Evolutionary conservation across 2,888 invertebrate genomes (phyloP).

Genomic region (Conchocele bisecta): DNA sequence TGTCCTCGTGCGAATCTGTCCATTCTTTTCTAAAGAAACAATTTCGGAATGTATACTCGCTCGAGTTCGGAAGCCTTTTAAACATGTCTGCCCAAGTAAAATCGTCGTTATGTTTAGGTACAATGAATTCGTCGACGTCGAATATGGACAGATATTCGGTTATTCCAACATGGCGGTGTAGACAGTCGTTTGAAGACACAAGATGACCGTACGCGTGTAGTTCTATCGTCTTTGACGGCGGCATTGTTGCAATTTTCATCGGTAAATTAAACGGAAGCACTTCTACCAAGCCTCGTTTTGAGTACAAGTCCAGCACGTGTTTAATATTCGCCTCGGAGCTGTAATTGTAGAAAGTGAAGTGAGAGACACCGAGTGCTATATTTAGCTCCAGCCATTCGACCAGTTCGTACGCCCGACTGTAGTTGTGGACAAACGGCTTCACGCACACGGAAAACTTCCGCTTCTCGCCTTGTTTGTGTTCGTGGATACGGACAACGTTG

Average conservation of each 20-base stretch:
- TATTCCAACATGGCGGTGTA: slow-evolving; percentile 70
- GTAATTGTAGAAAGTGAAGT: slow-evolving; percentile 77
- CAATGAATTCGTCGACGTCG: slow-evolving; percentile 81
- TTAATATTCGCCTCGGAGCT: slow-evolving; percentile 68
- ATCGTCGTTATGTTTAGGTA: slow-evolving; percentile 64
- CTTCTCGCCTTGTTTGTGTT: too few species aligned
- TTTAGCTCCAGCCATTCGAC: slow-evolving; percentile 80
- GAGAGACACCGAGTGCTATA: slow-evolving; percentile 76
- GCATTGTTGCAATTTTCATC: slow-evolving; percentile 60
- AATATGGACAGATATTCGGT: slow-evolving; percentile 74
- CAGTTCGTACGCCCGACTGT: slow-evolving; percentile 70
- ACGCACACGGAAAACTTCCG: slow-evolving; percentile 71
- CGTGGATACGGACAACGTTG: too few species aligned
- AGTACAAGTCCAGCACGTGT: slow-evolving; percentile 68
- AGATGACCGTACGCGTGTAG: slow-evolving; percentile 81
- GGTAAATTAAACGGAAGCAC: slow-evolving; percentile 77
- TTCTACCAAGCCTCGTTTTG: slow-evolving; percentile 62
- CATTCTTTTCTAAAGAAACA: slow-evolving; percentile 64
- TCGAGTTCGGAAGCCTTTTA: background rate
- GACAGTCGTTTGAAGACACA: slow-evolving; percentile 79
- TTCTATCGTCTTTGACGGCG: slow-evolving; percentile 67
- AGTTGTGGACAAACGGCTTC: slow-evolving; percentile 67
- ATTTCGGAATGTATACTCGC: slow-evolving; percentile 58
- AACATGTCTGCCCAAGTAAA: slow-evolving; percentile 67
- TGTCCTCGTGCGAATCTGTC: slow-evolving; percentile 39